Base-by-base conservation (phyloP, 2,888 invertebrate genomes). In the Eumacrocentrus americanus region DNA sequence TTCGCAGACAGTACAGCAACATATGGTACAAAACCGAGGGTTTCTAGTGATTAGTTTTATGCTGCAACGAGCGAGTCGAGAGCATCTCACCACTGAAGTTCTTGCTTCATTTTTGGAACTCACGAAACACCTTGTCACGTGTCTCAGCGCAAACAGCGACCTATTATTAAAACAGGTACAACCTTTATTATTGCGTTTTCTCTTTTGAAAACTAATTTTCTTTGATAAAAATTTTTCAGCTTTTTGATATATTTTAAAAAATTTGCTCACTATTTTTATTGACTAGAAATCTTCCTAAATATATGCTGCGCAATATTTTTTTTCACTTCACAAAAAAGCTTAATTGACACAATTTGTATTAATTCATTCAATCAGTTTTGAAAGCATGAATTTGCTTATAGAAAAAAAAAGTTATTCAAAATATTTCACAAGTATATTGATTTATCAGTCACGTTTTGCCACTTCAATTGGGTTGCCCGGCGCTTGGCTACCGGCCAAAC, bases 11-110 rank as follows among this genome's bases (percentile, higher is more conserved):
- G 97, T 98, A 61, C 99, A 99, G 80, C 98, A 99, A 80, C 99
- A 99, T 82, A 95, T 99, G 92, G 93, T 98, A 81, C 98, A 98
- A 82, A 97, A 96, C 81, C 91, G 97, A 72, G 99, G 98, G 62
- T 98, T 99, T 83, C 88, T 99, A 73, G 97, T 99, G 67, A 96
- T 99, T 81, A 95, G 98, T 70, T 96, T 94, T 82, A 93, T 97
- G 89, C 87, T 98, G 73, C 95, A 97, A 82, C 88, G 95, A 72
- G 95, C 94, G 63, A 92, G 91, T 54, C 86, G 95, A 66, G 95
- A 97, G 76, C 98, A 98, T 81, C 87, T 98, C 55, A 96, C 95
- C 7, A 89, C 94, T 40, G 94, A 96, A 80, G 97, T 98, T 37
- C 87, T 98, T 61, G 92, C 93, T 60, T 94, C 94, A 34, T 95